Base-by-base conservation (phyloP, 2,888 invertebrate genomes). In the Busseola fusca region DNA sequence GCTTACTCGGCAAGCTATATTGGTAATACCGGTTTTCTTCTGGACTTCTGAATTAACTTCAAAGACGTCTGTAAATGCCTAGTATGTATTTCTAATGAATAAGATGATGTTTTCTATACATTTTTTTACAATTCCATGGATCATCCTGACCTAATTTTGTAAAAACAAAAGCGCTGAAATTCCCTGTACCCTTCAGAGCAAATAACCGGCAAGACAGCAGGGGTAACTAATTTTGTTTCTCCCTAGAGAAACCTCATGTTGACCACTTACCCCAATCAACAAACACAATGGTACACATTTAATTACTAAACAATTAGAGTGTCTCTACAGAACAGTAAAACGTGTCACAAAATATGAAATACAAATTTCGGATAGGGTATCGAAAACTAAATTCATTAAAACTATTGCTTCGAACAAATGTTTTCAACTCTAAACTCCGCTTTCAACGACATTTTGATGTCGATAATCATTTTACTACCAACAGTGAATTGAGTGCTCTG, bases 361-460 rank as follows among this genome's bases (percentile, higher is more conserved):
- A 73, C 54, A 52, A 69, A 72, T 71, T 72, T 63, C n/a, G 34
- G 54, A 63, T 18, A 9, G 58, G 57, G 58, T 65, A 84, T 74
- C 65, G 72, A 68, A 81, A 76, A 70, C 66, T 75, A 85, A 87
- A 88, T 88, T 89, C 77, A 86, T 89, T 88, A 87, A 83, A 87
- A 86, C 86, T 86, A 80, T 84, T 78, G 76, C 72, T 64, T 67
- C 72, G 62, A 74, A 79, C 65, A 80, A 83, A 84, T 82, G 76
- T 82, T 83, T 69, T 67, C 14, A 77, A 86, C 62, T 76, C 37
- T 9, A 74, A 78, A 69, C 69, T 74, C 52, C 3, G 54, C 56
- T 18, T 64, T 56, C n/a, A 66, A 50, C 42, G 56, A 64, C 59
- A 73, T 73, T 83, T 76, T 76, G 54, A 70, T 80, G 40, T 45